Evolutionary conservation across 2,888 invertebrate genomes (phyloP).

Genomic region (Gymnocheta viridis): DNA sequence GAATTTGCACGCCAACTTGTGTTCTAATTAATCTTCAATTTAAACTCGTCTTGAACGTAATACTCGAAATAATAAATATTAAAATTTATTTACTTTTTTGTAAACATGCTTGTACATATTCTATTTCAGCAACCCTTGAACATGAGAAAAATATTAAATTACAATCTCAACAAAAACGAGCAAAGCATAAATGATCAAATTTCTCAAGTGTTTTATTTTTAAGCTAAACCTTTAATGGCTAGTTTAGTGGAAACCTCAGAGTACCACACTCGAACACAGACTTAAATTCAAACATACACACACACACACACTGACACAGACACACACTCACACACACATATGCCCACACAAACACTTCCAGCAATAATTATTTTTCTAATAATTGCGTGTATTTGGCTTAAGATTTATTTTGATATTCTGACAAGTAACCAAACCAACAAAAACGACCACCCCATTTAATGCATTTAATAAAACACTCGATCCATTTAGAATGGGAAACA

Average conservation of each 20-base stretch:
- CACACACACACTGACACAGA: not conserved
- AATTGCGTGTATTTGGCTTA: constrained; percentile 36
- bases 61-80: not conserved
- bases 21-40: not conserved
- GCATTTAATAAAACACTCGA: constrained; percentile 53
- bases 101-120: not conserved
- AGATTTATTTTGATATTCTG: constrained; percentile 41
- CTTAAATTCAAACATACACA: not conserved
- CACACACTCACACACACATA: not conserved
- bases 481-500: constrained; percentile 43
- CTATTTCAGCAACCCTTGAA: constrained; percentile 51
- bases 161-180: not conserved
- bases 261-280: constrained; percentile 17
- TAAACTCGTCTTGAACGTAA: not conserved
- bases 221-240: constrained; percentile 65
- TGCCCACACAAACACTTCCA: not conserved
- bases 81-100: not conserved
- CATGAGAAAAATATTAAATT: constrained; percentile 59
- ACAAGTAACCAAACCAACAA: constrained; percentile 25
- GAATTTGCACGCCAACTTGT: not conserved
- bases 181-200: constrained; percentile 62
- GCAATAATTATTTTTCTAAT: constrained; percentile 56
- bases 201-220: constrained; percentile 47
- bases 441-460: constrained; percentile 61
- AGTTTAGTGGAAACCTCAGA: constrained; percentile 63